A percentile compares a stretch with the other conserved stretches of the same genome.
These are phyloP conservation scores for Microtus oregoni DNA, from an alignment of 2,113 vertebrate species.

Conservation along the genomic window DNA sequence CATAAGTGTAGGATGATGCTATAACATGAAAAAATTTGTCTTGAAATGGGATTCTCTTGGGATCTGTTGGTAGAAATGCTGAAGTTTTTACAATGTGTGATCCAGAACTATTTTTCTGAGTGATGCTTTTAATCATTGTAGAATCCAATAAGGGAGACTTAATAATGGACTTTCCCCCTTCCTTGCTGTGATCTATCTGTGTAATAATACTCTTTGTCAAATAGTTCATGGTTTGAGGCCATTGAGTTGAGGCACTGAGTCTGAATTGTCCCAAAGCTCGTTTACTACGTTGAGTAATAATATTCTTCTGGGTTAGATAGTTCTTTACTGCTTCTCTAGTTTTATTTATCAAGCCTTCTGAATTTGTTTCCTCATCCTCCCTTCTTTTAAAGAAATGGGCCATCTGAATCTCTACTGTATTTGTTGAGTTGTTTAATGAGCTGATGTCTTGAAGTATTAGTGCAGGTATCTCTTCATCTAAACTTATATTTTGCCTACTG, in stretches of 20 bases:
- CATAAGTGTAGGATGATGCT: neutral
- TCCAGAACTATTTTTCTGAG: conserved; percentile 1
- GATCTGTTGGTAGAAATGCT: conserved; percentile 15
- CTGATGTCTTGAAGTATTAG: neutral
- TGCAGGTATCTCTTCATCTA: neutral
- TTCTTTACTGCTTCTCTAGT: conserved; percentile 39
- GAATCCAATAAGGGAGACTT: neutral
- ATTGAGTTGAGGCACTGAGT: neutral
- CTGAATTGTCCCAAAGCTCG: neutral
- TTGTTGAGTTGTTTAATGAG: neutral
- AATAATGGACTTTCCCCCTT: neutral
- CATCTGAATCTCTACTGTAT: neutral
- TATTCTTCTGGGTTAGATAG: conserved; percentile 30
- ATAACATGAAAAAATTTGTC: conserved; percentile 36
- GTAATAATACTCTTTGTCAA: neutral
- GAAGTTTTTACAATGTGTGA: neutral
- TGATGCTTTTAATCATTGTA: conserved; percentile 26
- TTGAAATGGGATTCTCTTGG: neutral
- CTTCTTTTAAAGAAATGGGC: conserved; percentile 51
- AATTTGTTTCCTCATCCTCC: neutral
- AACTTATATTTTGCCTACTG: conserved; percentile 40
- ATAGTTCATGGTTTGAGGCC: neutral
- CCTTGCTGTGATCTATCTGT: neutral
- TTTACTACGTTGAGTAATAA: conserved; percentile 41
- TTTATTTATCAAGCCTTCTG: conserved; percentile 46